Evolutionary conservation across 2,797 vertebrate genomes (phyloP), one percentile per base, ranked within the genome.

Genomic region (Selene dorsalis): DNA sequence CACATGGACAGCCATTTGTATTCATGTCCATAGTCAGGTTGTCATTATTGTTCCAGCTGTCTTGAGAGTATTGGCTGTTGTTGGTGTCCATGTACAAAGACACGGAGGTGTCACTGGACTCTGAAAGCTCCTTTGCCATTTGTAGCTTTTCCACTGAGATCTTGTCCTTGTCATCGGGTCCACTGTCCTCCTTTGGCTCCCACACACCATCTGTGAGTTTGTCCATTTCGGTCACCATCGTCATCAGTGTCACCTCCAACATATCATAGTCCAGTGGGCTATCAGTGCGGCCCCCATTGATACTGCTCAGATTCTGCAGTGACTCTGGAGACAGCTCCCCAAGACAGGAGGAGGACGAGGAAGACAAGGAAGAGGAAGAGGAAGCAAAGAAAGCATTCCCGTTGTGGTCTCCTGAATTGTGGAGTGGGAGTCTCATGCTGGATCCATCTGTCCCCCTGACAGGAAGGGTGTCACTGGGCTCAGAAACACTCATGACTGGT

Each of bases 41-140:
- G 48, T 86, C 76, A 16, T 91, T 81, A 63, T 81, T 62, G 0
- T 86, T 84, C 80, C 92, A 92, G 53, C 75, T 69, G 52, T 89
- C 83, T 3, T 80, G 77, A 1, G 8, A 48, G 85, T 69, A 89
- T 0, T 85, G 72, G 0, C 80, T 74, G 3, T 84, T 74, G 56
- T 67, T 73, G 28, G 93, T 92, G 3, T 95, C 94, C 62, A 95
- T 69, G 79, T 95, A 94, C 32, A 94, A 65, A 0, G 94, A 94
- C 18, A 79, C 56, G 0, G 94, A 94, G 76, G 89, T 91, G 24
- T 93, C 92, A 0, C 88, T 92, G 32, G 90, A 91, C n/a, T 91
- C 88, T 0, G 80, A 81, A 7, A 39, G 26, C 6, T 92, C 87
- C 0, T 47, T 11, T 14, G 18, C 63, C 0, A 50, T 80, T 39